A percentile compares a stretch with the other conserved stretches of the same genome.
Conservation (phyloP, 2,888 invertebrate species). For the Amiota minor region DNA sequence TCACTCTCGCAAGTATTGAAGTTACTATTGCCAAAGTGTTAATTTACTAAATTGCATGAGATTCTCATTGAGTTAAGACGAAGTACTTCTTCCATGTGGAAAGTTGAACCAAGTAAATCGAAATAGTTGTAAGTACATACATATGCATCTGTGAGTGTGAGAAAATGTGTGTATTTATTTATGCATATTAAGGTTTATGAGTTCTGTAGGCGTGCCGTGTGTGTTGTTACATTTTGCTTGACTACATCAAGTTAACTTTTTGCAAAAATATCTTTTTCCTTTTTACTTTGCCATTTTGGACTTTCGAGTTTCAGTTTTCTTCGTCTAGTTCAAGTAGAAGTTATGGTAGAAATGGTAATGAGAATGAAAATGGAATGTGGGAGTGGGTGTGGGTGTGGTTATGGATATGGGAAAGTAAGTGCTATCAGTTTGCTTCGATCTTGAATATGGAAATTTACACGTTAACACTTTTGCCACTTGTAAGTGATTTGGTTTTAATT, state of each 20-base stretch:
- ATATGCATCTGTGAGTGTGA: not conserved
- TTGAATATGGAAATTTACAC: slow-evolving; percentile 71
- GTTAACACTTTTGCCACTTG: slow-evolving; percentile 70
- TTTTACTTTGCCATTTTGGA: slow-evolving; percentile 44
- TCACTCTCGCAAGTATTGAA: slow-evolving; percentile 19
- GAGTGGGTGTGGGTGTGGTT: slow-evolving; percentile 36
- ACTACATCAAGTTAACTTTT: slow-evolving; percentile 15
- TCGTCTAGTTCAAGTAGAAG: slow-evolving; percentile 10
- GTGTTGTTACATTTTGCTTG: slow-evolving; percentile 19
- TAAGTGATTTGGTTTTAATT: slow-evolving; percentile 68
- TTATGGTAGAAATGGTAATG: not conserved
- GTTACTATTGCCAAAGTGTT: slow-evolving; percentile 54
- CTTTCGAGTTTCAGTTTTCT: slow-evolving; percentile 27
- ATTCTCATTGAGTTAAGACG: slow-evolving; percentile 62
- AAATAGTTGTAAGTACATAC: slow-evolving; percentile 9
- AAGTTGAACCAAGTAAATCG: not conserved
- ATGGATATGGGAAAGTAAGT: slow-evolving; percentile 5
- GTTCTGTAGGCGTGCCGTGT: slow-evolving; percentile 22
- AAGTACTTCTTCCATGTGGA: not conserved
- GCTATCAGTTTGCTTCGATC: slow-evolving; percentile 53
- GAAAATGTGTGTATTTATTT: slow-evolving; percentile 47
- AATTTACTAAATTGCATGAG: slow-evolving; percentile 65
- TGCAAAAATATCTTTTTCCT: slow-evolving; percentile 42
- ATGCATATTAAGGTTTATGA: slow-evolving; percentile 60
- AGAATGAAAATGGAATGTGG: not conserved